These are phyloP conservation scores for Thomomys bottae DNA, from an alignment of 2,113 vertebrate species.

Conservation along the genomic window DNA sequence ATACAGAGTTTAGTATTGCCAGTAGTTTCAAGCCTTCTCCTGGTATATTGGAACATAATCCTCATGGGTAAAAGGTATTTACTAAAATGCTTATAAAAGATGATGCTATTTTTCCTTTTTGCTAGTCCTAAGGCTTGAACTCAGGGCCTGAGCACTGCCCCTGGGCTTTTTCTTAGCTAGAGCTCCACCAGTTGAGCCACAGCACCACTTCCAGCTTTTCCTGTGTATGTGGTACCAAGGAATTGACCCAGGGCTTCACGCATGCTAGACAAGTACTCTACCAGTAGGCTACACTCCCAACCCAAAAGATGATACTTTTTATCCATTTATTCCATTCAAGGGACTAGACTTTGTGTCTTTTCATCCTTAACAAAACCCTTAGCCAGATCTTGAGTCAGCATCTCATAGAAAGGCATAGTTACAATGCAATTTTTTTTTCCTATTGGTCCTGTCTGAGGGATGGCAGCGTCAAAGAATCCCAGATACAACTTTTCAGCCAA, in stretches of 20 bases:
- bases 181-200: too few species aligned
- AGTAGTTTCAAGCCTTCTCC: neutral
- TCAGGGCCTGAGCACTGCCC: too few species aligned
- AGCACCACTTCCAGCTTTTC: too few species aligned
- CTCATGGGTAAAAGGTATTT: neutral
- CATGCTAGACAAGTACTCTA: too few species aligned
- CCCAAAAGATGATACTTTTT: neutral
- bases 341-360: neutral
- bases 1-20: neutral
- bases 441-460: neutral
- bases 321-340: neutral
- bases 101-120: neutral
- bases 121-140: too few species aligned
- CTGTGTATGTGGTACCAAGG: too few species aligned
- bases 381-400: neutral
- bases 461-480: neutral
- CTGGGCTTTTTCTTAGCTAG: too few species aligned
- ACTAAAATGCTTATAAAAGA: neutral
- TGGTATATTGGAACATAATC: neutral
- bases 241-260: too few species aligned
- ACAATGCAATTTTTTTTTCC: neutral
- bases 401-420: neutral
- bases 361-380: neutral
- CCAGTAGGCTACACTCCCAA: too few species aligned
- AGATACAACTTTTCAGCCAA: neutral